These are phyloP conservation scores for Phytoseiulus persimilis DNA, from an alignment of 2,888 invertebrate genomes.

Conservation along the genomic window DNA sequence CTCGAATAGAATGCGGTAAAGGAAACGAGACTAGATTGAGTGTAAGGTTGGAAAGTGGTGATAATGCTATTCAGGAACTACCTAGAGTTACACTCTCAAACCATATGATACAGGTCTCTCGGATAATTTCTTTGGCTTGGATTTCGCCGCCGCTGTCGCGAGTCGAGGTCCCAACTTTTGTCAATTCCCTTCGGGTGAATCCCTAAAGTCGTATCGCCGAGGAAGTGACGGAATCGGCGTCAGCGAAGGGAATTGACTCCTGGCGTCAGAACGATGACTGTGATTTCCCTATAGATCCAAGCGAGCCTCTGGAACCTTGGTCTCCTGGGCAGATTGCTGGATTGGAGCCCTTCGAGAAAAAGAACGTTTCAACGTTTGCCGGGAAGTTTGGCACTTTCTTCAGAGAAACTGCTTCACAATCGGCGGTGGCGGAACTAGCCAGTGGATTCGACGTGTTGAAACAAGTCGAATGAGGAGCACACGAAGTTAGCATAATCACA, in stretches of 20 bases:
- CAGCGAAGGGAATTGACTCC: conserved; percentile 38
- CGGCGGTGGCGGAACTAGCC: not conserved
- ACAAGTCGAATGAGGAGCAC: not conserved
- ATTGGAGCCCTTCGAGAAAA: conserved; percentile 23
- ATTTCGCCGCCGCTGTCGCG: not conserved
- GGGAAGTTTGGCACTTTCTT: too few species aligned
- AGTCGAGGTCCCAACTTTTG: not conserved
- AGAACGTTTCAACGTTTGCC: conserved; percentile 11
- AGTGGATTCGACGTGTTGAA: not conserved
- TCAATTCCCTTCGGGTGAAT: not conserved
- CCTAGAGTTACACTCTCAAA: not conserved
- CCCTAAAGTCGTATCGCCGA: conserved; percentile 26
- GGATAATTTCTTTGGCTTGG: not conserved
- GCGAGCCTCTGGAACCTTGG: conserved; percentile 31
- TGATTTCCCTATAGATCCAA: conserved; percentile 23
- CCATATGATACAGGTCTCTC: not conserved
- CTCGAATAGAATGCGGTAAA: not conserved
- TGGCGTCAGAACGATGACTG: conserved; percentile 35
- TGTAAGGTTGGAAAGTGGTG: not conserved
- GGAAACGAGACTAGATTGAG: not conserved
- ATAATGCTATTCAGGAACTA: not conserved
- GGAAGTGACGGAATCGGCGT: conserved; percentile 20
- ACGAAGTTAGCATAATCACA: not conserved
- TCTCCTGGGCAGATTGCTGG: conserved; percentile 32
- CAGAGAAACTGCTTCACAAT: not conserved